phyloP scores from a whole-genome alignment of 1,140 invertebrate genomes.

The Metaphire vulgaris region DNA sequence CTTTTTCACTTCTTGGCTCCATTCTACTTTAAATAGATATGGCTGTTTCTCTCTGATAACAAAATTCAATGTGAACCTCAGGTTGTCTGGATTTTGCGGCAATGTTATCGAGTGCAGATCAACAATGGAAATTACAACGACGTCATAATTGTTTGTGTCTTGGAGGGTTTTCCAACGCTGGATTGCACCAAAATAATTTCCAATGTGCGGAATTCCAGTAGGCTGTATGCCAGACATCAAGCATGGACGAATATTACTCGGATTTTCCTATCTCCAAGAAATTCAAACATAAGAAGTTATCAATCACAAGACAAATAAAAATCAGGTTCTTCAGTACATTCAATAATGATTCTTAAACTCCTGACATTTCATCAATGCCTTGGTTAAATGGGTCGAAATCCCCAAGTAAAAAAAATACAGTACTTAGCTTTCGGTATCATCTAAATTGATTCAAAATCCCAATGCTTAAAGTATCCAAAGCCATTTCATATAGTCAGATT shows the following conservation, averaged over 20 bases:
- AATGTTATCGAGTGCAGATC: constrained; percentile 92
- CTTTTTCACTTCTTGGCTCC: too few species aligned
- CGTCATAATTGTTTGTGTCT: constrained; percentile 40
- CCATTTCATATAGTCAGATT: too few species aligned
- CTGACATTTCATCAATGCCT: too few species aligned
- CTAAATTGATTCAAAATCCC: too few species aligned
- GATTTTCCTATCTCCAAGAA: constrained; percentile 6
- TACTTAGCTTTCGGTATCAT: too few species aligned
- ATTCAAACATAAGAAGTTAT: background rate
- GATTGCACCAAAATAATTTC: constrained; percentile 94
- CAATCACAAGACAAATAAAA: background rate
- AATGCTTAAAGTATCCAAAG: too few species aligned
- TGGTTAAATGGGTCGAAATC: too few species aligned
- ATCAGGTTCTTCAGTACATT: background rate
- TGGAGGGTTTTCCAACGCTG: constrained; percentile 78
- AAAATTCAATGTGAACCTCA: too few species aligned
- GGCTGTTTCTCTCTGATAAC: too few species aligned
- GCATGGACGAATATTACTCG: constrained; percentile 7
- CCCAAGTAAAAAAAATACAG: too few species aligned
- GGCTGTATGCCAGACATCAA: constrained; percentile 93
- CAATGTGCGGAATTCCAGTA: constrained; percentile 84
- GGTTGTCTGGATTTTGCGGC: constrained; percentile 64
- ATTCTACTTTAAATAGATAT: too few species aligned
- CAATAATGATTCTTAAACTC: too few species aligned
- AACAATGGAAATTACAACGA: constrained; percentile 73